Conservation (phyloP, 1,140 invertebrate genomes). For the Drosophila persimilis region DNA sequence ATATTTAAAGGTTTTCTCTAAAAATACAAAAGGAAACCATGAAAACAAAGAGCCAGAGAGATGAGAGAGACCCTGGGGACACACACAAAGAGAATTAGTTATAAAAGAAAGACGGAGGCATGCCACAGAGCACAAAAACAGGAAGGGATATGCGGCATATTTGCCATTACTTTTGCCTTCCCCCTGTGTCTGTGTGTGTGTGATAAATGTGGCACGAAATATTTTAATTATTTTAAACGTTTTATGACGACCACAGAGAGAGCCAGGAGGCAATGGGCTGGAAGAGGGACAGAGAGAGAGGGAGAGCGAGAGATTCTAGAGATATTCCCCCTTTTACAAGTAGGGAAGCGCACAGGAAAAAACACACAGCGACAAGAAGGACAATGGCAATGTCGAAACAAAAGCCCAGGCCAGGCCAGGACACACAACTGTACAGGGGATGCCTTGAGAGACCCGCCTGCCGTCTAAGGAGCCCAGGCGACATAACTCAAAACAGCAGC, state of each 20-base stretch:
- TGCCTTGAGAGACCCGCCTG: constrained; percentile 7
- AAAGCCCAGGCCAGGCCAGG: constrained; percentile 54
- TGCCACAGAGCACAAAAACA: constrained; percentile 14
- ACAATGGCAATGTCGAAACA: constrained; percentile 70
- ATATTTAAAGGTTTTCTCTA: constrained; percentile 68
- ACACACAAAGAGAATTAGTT: constrained; percentile 74
- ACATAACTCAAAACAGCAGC: constrained; percentile 75
- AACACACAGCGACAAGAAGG: constrained; percentile 41
- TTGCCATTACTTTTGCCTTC: constrained; percentile 53
- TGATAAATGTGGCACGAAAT: constrained; percentile 82
- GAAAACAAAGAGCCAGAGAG: constrained; percentile 48
- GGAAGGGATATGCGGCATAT: constrained; percentile 68
- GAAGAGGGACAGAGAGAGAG: constrained; percentile 1
- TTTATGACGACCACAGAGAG: constrained; percentile 67
- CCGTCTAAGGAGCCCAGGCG: constrained; percentile 44
- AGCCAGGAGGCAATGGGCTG: neutral
- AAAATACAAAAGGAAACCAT: constrained; percentile 66
- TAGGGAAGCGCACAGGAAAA: constrained; percentile 37
- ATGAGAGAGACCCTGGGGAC: constrained; percentile 40
- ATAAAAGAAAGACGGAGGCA: constrained; percentile 49
- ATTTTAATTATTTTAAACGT: constrained; percentile 83
- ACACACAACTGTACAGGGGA: neutral
- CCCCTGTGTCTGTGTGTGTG: constrained; percentile 29
- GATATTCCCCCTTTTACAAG: constrained; percentile 49
- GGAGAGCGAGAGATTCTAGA: constrained; percentile 44